Evolutionary conservation across 2,113 vertebrate genomes (phyloP).

Genomic region (Mixornis gularis): DNA sequence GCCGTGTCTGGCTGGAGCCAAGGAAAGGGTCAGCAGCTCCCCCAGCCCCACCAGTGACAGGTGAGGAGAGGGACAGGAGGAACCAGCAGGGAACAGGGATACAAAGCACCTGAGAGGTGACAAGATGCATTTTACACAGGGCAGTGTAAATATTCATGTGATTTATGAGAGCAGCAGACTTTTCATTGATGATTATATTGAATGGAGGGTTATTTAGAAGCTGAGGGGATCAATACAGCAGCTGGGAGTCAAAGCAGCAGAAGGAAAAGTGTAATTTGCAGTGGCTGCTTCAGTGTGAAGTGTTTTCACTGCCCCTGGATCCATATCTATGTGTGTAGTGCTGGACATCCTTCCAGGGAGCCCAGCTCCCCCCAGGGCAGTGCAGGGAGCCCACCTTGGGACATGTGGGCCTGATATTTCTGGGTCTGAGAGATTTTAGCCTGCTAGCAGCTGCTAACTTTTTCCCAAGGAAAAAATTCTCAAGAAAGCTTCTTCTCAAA

Average conservation of each 20-base stretch:
- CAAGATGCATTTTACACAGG: background rate
- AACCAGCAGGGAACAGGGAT: background rate
- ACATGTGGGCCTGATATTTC: too few relatives aligned
- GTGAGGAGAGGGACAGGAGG: background rate
- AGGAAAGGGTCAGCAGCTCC: background rate
- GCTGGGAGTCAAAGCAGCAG: background rate
- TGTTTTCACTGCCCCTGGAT: background rate
- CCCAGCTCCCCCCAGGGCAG: background rate
- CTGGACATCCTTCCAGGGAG: background rate
- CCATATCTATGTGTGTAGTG: rapidly evolving
- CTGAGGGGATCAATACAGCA: constrained; percentile 1
- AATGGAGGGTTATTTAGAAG: constrained; percentile 24
- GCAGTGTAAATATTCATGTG: constrained; percentile 5
- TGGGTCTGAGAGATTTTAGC: too few relatives aligned
- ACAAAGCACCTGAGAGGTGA: background rate
- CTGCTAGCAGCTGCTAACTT: too few relatives aligned
- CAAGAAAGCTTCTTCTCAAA: too few relatives aligned
- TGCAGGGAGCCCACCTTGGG: background rate
- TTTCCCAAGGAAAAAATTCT: too few relatives aligned
- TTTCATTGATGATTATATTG: background rate
- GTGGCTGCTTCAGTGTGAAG: background rate
- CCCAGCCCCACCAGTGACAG: background rate
- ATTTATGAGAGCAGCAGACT: background rate
- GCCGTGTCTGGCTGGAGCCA: background rate
- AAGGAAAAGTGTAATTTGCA: background rate